These are phyloP conservation scores for Drosophila limbata DNA, from an alignment of 2,888 invertebrate species.

Conservation along the genomic window DNA sequence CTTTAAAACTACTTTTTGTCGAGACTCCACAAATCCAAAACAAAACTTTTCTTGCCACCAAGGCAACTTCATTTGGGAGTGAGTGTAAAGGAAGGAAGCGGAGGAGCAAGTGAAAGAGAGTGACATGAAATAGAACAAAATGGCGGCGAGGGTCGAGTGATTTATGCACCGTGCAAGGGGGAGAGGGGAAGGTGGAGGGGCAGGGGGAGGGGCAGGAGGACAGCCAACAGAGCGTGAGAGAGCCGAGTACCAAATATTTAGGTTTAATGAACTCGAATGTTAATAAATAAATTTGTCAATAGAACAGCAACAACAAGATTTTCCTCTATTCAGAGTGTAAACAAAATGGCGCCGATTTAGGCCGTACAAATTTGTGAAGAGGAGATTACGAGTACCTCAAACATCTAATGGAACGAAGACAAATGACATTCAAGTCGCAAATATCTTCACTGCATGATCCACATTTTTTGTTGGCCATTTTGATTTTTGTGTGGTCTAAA, in stretches of 20 bases:
- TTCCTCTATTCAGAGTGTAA: conserved; percentile 38
- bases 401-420: conserved; percentile 68
- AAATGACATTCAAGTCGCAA: conserved; percentile 44
- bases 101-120: neutral
- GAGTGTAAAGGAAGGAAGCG: neutral
- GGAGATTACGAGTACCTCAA: conserved; percentile 51
- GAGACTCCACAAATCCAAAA: conserved; percentile 1
- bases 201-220: no score
- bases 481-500: conserved; percentile 52
- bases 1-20: conserved; percentile 67
- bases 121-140: conserved; percentile 47
- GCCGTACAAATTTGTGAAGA: neutral
- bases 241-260: conserved; percentile 57
- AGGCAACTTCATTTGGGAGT: neutral
- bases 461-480: conserved; percentile 46
- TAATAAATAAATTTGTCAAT: conserved; percentile 80
- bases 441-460: conserved; percentile 1
- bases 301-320: conserved; percentile 42
- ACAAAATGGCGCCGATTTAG: conserved; percentile 38
- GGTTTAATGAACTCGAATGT: conserved; percentile 79
- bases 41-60: conserved; percentile 38
- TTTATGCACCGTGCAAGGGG: conserved; percentile 52
- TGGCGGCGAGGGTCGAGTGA: conserved; percentile 59
- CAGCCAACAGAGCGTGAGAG: conserved; percentile 53
- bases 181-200: neutral